phyloP scores from a whole-genome alignment of 1,140 invertebrate genomes.

The Drosophila watanabei region DNA sequence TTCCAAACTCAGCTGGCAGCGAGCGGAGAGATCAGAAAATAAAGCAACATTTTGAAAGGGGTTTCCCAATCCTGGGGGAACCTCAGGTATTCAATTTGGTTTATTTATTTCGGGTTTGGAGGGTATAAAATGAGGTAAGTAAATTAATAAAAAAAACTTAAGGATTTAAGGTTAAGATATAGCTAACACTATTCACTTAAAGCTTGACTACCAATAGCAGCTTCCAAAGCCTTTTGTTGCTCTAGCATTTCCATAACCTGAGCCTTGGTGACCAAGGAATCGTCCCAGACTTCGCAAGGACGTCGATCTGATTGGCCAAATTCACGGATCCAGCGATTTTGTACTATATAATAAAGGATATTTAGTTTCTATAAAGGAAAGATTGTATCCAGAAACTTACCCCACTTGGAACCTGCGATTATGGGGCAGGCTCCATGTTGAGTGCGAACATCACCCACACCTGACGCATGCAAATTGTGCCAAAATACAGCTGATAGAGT shows the following conservation, averaged over 20 bases:
- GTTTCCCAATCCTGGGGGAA: slow-evolving; percentile 33
- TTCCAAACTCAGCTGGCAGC: slow-evolving; percentile 32
- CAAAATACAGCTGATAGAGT: slow-evolving; percentile 94
- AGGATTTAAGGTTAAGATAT: neutral
- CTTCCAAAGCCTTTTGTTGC: neutral
- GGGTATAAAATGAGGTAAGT: neutral
- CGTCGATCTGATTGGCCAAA: slow-evolving; percentile 59
- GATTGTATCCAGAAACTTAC: slow-evolving; percentile 50
- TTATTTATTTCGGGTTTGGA: neutral
- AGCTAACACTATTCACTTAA: neutral
- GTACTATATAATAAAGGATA: slow-evolving; percentile 45
- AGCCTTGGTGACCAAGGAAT: slow-evolving; percentile 12
- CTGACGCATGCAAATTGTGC: slow-evolving; percentile 96
- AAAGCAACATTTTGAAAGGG: slow-evolving; percentile 64
- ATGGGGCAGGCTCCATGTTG: slow-evolving; percentile 99
- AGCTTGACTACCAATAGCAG: neutral
- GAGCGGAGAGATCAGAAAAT: slow-evolving; percentile 43
- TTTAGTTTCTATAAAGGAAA: too few relatives aligned
- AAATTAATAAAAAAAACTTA: neutral
- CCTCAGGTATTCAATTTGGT: slow-evolving; percentile 46
- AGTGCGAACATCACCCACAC: slow-evolving; percentile 95
- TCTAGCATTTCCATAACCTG: slow-evolving; percentile 24
- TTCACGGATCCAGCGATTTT: slow-evolving; percentile 81
- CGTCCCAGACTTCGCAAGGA: slow-evolving; percentile 65
- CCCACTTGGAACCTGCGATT: slow-evolving; percentile 98